Evolutionary conservation across 37 sponge, comb jelly and placozoan species (phyloP), one percentile per base, ranked within the genome.

Genomic region (Crambe crambe): DNA sequence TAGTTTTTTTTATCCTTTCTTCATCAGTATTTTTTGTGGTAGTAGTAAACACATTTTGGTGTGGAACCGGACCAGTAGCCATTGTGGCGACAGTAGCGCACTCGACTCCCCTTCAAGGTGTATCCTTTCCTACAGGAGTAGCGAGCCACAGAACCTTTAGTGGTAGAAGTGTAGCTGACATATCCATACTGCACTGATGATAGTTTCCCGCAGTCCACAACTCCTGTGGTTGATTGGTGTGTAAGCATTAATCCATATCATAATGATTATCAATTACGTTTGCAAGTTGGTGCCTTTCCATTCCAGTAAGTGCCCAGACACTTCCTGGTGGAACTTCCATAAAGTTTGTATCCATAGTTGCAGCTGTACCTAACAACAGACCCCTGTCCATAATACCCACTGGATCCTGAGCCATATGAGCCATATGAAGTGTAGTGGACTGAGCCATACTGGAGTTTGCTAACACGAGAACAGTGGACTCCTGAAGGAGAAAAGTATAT

Each of bases 111-210:
- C 26, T 61, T 54, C 27, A 78, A 23, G 36, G 12, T 64, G 29
- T 75, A 87, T 4, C 87, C 87, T 25, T 47, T 67, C 32, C 51
- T 34, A 38, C 87, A 87, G 3, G 3, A 22, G 69, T 41, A 87
- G 40, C 23, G 34, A 34, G 73, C 81, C 0, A 36, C 63, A 37
- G 72, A 58, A n/a, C 81, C 76, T 31, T 66, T 26, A 37, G 62
- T 47, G 41, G 32, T 47, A n/a, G 59, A 58, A 18, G 62, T 51
- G 20, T 76, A 30, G 12, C 41, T 17, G 23, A 76, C 63, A 20
- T 23, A 8, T 61, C 76, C 76, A n/a, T 76, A 36, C 39, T 34
- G 3, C 17, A 59, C 41, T 59, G 74, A 3, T 27, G 12, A 3
- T 27, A 54, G 56, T 29, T 47, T 26, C 21, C 35, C 35, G 27